Evolutionary conservation across 2,888 invertebrate species (phyloP).

Genomic region (Nysson spinosus): DNA sequence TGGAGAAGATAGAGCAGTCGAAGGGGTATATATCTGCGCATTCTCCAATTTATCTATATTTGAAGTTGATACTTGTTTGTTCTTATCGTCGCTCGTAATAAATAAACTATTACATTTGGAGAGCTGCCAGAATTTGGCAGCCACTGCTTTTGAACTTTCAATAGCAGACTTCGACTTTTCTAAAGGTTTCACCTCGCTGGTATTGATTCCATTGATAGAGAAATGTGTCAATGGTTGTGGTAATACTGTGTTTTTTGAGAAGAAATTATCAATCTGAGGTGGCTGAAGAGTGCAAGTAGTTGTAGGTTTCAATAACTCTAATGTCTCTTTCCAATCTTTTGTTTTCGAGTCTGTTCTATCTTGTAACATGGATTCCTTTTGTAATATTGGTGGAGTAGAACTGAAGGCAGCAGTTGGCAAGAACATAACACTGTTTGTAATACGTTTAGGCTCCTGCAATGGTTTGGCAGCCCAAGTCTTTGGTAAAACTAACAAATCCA

Average conservation of each 20-base stretch:
- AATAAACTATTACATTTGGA: conserved; percentile 20
- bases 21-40: conserved; percentile 1
- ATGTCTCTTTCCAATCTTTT: conserved; percentile 4
- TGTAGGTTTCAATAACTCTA: conserved; percentile 8
- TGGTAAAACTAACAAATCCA: conserved; percentile 57
- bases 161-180: conserved; percentile 12
- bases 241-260: conserved; percentile 25
- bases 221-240: conserved; percentile 10
- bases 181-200: conserved; percentile 4
- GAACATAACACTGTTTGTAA: conserved; percentile 34
- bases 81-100: conserved; percentile 13
- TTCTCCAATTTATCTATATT: neutral
- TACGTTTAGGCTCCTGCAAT: conserved; percentile 47
- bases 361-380: conserved; percentile 28
- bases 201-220: neutral
- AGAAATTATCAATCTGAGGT: conserved; percentile 18
- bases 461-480: conserved; percentile 38
- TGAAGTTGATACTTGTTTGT: neutral
- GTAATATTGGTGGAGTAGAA: conserved; percentile 34
- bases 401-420: conserved; percentile 20
- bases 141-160: conserved; percentile 26
- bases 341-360: neutral
- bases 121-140: conserved; percentile 31
- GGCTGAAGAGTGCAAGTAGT: conserved; percentile 22
- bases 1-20: conserved; percentile 13